phyloP scores from a whole-genome alignment of 2,888 invertebrate genomes.

The Perizoma flavofasciatum region DNA sequence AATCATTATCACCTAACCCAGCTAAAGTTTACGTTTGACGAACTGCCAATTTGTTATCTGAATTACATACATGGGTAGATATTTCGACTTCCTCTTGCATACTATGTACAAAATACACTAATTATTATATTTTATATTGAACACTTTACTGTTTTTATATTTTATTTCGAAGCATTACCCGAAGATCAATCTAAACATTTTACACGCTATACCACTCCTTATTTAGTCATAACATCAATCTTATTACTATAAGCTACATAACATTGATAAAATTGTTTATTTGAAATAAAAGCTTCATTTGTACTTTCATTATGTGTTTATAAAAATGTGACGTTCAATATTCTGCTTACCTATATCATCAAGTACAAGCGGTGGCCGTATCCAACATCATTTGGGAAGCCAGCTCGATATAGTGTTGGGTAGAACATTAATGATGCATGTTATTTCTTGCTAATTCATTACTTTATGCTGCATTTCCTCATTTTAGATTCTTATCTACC shows the following conservation, averaged over 20 bases:
- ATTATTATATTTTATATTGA: slow-evolving; percentile 23
- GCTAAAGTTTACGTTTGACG: slow-evolving; percentile 40
- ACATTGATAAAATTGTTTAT: slow-evolving; percentile 33
- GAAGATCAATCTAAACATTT: slow-evolving; percentile 9
- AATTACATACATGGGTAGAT: slow-evolving; percentile 60
- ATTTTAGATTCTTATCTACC: slow-evolving; percentile 57
- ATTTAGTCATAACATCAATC: slow-evolving; percentile 32
- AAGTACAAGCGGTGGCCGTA: slow-evolving; percentile 55
- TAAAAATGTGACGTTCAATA: slow-evolving; percentile 25
- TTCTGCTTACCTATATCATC: slow-evolving; percentile 27
- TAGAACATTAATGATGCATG: too few relatives aligned
- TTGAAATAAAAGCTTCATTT: slow-evolving; percentile 36
- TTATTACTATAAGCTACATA: slow-evolving; percentile 33
- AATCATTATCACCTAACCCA: slow-evolving; percentile 36
- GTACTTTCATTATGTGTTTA: slow-evolving; percentile 32
- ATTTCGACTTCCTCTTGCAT: slow-evolving; percentile 58
- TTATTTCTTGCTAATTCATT: too few relatives aligned
- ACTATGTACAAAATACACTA: slow-evolving; percentile 28
- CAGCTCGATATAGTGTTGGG: slow-evolving; percentile 65
- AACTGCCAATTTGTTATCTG: slow-evolving; percentile 75
- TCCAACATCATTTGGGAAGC: slow-evolving; percentile 60
- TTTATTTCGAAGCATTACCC: slow-evolving; percentile 7
- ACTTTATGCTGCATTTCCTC: too few relatives aligned
- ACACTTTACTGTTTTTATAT: slow-evolving; percentile 29
- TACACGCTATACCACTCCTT: slow-evolving; percentile 43